Conservation (phyloP, 1,140 invertebrate species). For the Maconellicoccus hirsutus region DNA sequence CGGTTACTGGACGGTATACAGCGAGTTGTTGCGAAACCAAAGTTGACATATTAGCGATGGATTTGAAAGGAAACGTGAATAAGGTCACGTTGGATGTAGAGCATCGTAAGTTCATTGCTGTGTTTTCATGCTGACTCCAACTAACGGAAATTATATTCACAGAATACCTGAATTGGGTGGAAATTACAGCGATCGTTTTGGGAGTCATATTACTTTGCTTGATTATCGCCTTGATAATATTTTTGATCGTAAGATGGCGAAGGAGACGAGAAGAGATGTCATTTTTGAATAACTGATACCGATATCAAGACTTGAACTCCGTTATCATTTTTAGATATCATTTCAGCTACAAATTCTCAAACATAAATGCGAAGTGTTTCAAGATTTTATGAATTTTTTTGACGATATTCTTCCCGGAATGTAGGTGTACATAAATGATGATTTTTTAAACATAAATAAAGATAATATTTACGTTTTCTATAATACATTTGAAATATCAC, state of each 20-base stretch:
- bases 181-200: slow-evolving; percentile 29
- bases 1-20: slow-evolving; percentile 27
- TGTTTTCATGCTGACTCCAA: neutral
- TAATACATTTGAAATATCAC: too few relatives aligned
- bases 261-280: slow-evolving; percentile 24
- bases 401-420: too few relatives aligned
- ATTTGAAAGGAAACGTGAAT: slow-evolving; percentile 27
- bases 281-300: neutral
- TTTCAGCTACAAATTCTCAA: too few relatives aligned
- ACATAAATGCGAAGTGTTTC: too few relatives aligned
- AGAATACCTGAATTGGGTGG: slow-evolving; percentile 29
- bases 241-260: slow-evolving; percentile 26
- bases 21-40: slow-evolving; percentile 28
- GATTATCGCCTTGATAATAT: slow-evolving; percentile 25
- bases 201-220: slow-evolving; percentile 27
- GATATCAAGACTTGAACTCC: too few relatives aligned
- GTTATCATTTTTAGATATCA: too few relatives aligned
- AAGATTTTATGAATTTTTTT: too few relatives aligned
- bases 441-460: too few relatives aligned
- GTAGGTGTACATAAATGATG: too few relatives aligned
- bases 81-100: slow-evolving; percentile 29
- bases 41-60: slow-evolving; percentile 29
- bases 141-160: slow-evolving; percentile 18
- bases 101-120: slow-evolving; percentile 26
- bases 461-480: too few relatives aligned